phyloP scores from a whole-genome alignment of 2,113 vertebrate species.

The Todiramphus saurophagus region DNA sequence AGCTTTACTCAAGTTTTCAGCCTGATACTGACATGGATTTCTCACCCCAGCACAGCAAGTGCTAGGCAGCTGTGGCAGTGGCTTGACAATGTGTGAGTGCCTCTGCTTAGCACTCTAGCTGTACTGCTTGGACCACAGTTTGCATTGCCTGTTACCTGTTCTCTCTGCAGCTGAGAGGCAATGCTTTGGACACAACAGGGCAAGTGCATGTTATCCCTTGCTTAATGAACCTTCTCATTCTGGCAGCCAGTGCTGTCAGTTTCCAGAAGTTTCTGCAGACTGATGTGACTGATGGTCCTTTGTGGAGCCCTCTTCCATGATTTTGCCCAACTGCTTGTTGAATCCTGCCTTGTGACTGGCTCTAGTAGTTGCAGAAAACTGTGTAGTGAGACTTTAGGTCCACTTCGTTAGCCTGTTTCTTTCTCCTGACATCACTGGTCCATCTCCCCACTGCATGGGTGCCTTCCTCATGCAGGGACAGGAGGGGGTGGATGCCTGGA shows the following conservation, averaged over 20 bases:
- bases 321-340: background rate
- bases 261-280: background rate
- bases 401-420: background rate
- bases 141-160: background rate
- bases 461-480: background rate
- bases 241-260: background rate
- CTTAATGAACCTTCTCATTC: background rate
- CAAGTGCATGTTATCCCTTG: background rate
- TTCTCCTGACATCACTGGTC: background rate
- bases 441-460: background rate
- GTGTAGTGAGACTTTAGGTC: background rate
- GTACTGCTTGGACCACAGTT: background rate
- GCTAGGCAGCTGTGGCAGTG: background rate
- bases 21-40: background rate
- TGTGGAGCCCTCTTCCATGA: background rate
- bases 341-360: background rate
- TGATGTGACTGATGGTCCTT: background rate
- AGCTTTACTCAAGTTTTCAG: background rate
- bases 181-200: background rate
- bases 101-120: background rate
- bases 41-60: background rate
- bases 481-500: background rate
- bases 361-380: background rate
- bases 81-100: background rate
- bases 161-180: background rate